Evolutionary conservation across 2,113 vertebrate genomes (phyloP).

Genomic region (Montifringilla adamsi): DNA sequence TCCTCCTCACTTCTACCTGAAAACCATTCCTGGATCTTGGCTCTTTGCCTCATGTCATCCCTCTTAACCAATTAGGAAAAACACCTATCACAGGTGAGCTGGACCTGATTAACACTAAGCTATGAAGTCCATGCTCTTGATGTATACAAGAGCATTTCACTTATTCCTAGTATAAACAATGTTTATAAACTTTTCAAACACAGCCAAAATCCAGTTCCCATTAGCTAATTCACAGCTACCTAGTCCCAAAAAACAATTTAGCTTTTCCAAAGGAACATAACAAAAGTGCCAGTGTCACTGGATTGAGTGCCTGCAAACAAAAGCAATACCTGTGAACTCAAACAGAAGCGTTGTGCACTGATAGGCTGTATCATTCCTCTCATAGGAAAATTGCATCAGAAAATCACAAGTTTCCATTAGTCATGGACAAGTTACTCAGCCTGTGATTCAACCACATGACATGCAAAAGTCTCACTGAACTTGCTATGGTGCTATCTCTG

Average conservation of each 20-base stretch:
- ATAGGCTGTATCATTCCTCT: background rate
- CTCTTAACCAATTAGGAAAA: background rate
- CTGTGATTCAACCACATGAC: background rate
- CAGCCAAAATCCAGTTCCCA: background rate
- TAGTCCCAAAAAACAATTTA: background rate
- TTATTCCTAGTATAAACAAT: background rate
- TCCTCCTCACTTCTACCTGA: background rate
- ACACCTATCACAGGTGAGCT: background rate
- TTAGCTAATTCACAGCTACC: background rate
- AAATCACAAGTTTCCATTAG: background rate
- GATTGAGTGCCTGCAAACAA: background rate
- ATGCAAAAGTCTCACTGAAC: background rate
- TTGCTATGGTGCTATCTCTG: background rate
- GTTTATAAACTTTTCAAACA: background rate
- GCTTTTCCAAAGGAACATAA: background rate
- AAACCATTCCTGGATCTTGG: background rate
- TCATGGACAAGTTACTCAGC: background rate
- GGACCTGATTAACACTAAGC: background rate
- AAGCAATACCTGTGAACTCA: background rate
- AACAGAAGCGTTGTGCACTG: background rate
- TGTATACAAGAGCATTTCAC: background rate
- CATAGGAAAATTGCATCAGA: background rate
- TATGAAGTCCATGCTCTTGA: background rate
- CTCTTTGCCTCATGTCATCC: background rate
- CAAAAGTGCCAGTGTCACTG: background rate